Conservation (phyloP, 2,888 invertebrate genomes). For the Tetranychus piercei region DNA sequence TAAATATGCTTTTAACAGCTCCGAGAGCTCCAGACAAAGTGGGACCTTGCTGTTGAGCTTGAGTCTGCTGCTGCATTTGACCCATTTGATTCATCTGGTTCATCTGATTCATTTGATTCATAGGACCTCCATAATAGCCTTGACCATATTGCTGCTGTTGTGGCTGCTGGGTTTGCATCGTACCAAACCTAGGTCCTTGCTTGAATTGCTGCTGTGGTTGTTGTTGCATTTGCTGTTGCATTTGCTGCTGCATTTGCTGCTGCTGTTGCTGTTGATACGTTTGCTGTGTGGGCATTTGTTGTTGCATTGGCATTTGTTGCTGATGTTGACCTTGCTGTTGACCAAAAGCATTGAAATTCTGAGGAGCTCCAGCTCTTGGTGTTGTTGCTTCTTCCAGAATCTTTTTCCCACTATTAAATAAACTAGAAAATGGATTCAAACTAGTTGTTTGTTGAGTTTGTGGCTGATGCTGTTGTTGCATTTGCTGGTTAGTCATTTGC, state of each 20-base stretch:
- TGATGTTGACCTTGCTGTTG: slow-evolving; percentile 7
- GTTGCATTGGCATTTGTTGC: neutral
- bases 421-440: slow-evolving; percentile 15
- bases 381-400: slow-evolving; percentile 23
- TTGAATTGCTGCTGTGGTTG: slow-evolving; percentile 11
- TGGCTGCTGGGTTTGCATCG: neutral
- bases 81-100: slow-evolving; percentile 4
- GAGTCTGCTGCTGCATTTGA: neutral
- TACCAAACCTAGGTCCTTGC: neutral
- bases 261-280: slow-evolving; percentile 13
- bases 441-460: slow-evolving; percentile 11
- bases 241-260: slow-evolving; percentile 3
- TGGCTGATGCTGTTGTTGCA: slow-evolving; percentile 9
- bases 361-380: slow-evolving; percentile 9
- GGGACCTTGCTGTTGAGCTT: slow-evolving; percentile 11
- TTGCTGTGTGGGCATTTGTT: neutral
- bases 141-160: slow-evolving; percentile 11
- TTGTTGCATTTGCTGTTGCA: slow-evolving; percentile 9
- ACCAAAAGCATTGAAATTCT: neutral
- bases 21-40: slow-evolving; percentile 16
- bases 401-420: slow-evolving; percentile 22
- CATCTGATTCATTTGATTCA: neutral
- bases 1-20: slow-evolving; percentile 21
- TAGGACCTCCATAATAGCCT: neutral
- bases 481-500: neutral